Percentiles rank a stretch among this genome's conserved stretches.
Conservation (phyloP, 2,888 invertebrate genomes). For the Hirtodrosophila trivittata region DNA sequence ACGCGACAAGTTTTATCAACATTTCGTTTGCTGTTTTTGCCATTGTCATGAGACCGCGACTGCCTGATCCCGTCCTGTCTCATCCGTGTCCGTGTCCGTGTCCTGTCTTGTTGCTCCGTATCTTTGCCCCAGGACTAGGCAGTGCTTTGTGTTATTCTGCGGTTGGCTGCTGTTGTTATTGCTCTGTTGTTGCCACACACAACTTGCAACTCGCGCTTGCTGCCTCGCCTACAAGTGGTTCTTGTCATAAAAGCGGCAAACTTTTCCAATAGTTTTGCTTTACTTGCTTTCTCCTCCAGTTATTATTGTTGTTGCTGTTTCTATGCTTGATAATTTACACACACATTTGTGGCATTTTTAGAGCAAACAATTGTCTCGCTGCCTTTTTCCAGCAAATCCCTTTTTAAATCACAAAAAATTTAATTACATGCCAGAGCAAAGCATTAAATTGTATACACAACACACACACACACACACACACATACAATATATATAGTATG, state of each 20-base stretch:
- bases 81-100: too few species aligned
- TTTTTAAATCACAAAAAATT: constrained; percentile 75
- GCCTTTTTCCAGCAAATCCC: constrained; percentile 43
- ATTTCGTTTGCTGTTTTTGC: constrained; percentile 50
- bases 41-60: constrained; percentile 30
- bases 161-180: constrained; percentile 32
- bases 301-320: constrained; percentile 33
- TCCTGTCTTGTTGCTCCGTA: constrained; percentile 34
- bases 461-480: constrained; percentile 5
- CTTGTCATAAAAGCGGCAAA: constrained; percentile 74
- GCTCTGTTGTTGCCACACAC: constrained; percentile 41
- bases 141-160: constrained; percentile 67
- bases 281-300: constrained; percentile 44
- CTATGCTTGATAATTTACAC: constrained; percentile 68
- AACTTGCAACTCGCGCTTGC: constrained; percentile 47
- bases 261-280: constrained; percentile 60
- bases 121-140: constrained; percentile 35
- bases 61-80: constrained; percentile 51
- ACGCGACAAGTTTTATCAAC: constrained; percentile 57
- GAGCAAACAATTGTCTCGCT: constrained; percentile 70
- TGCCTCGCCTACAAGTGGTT: constrained; percentile 74
- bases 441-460: constrained; percentile 58
- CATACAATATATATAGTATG: background rate
- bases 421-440: constrained; percentile 66
- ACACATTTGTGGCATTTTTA: constrained; percentile 77